Percentiles rank a stretch among this genome's conserved stretches.
phyloP scores from a whole-genome alignment of 1,140 invertebrate species.

The Drosophila eugracilis region DNA sequence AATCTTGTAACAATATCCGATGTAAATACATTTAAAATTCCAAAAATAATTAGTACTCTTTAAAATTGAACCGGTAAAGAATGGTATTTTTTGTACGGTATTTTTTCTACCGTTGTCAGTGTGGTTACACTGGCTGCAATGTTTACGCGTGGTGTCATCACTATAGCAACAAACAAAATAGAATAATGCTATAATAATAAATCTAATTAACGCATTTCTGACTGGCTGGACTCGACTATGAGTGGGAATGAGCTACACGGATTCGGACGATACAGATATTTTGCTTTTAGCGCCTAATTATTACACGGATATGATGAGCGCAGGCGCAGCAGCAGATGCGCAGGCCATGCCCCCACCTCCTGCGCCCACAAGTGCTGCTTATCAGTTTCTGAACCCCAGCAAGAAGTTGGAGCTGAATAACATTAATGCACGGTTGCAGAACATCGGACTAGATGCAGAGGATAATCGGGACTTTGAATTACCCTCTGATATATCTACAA shows the following conservation, averaged over 20 bases:
- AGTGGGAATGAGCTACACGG: conserved; percentile 90
- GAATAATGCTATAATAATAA: no score
- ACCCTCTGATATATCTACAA: conserved; percentile 76
- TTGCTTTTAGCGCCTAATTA: conserved; percentile 91
- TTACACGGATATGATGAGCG: conserved; percentile 80
- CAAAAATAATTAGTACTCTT: no score
- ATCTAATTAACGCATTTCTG: no score
- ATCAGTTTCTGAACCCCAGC: conserved; percentile 68
- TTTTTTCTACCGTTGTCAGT: no score
- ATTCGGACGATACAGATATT: conserved; percentile 92
- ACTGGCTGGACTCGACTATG: no score
- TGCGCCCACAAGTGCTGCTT: conserved; percentile 58
- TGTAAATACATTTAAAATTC: no score
- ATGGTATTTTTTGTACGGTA: no score
- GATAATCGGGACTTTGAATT: no score
- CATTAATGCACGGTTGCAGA: conserved; percentile 71
- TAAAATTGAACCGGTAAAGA: no score
- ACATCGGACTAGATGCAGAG: conserved; percentile 49
- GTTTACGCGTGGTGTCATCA: conserved; percentile 35
- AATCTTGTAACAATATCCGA: no score
- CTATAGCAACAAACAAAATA: conserved; percentile 34
- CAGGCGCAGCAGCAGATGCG: conserved; percentile 42
- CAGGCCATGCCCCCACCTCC: conserved; percentile 60
- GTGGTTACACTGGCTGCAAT: neutral
- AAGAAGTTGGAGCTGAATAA: conserved; percentile 76